Conservation (phyloP, 2,113 vertebrate genomes). For the Lepus americanus region DNA sequence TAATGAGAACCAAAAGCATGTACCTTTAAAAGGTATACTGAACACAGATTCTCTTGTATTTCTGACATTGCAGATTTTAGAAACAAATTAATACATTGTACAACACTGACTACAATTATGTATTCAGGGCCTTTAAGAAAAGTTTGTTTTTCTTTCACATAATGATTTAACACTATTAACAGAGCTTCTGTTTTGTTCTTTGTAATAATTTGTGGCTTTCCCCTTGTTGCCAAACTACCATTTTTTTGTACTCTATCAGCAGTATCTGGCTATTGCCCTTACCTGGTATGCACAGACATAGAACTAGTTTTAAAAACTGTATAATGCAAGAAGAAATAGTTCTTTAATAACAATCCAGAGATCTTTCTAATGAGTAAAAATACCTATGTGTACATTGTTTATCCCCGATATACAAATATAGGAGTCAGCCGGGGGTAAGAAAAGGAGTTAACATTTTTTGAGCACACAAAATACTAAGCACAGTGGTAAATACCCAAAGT, state of each 20-base stretch:
- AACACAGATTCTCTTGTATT: background rate
- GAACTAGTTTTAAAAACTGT: slow-evolving; percentile 19
- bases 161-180: background rate
- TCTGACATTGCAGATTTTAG: slow-evolving; percentile 34
- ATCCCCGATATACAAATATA: background rate
- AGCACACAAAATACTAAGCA: background rate
- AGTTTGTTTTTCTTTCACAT: background rate
- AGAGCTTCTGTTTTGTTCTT: slow-evolving; percentile 14
- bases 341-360: slow-evolving; percentile 26
- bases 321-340: slow-evolving; percentile 18
- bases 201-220: slow-evolving; percentile 21
- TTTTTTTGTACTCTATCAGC: background rate
- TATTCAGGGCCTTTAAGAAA: slow-evolving; percentile 45
- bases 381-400: background rate
- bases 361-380: background rate
- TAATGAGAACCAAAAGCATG: no score
- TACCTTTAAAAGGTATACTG: no score
- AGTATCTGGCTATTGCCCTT: background rate
- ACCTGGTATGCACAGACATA: background rate
- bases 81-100: background rate
- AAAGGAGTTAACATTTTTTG: background rate
- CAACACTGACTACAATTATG: background rate
- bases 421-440: background rate
- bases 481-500: slow-evolving; percentile 8
- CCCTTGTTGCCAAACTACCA: background rate